Conservation (phyloP, 2,113 vertebrate species). For the Stictonetta naevosa region DNA sequence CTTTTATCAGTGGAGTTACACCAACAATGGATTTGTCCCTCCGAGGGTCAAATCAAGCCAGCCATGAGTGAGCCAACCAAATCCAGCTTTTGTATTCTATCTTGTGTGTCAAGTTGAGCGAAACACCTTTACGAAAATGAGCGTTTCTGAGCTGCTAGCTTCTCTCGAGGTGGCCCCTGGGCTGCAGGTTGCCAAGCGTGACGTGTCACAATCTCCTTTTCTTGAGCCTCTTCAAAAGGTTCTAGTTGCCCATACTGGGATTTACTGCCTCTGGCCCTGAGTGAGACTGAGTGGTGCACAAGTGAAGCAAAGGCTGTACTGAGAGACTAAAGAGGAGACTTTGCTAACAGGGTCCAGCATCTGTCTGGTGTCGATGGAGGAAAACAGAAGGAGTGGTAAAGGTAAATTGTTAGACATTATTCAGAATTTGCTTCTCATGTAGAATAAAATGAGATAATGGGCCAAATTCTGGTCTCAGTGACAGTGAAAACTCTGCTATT, state of each 20-base stretch:
- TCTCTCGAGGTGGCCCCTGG: neutral
- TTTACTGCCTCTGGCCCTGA: neutral
- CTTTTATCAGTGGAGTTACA: neutral
- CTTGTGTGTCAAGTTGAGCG: neutral
- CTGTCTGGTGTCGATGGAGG: neutral
- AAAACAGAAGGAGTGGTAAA: neutral
- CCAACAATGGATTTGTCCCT: neutral
- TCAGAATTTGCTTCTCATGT: neutral
- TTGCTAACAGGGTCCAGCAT: neutral
- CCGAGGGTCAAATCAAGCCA: constrained; percentile 29
- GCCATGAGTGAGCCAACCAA: neutral
- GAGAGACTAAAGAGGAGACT: neutral
- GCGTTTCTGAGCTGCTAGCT: constrained; percentile 14
- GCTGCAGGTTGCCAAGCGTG: neutral
- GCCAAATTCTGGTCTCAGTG: constrained; percentile 15
- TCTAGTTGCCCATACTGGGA: neutral
- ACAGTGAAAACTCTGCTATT: neutral
- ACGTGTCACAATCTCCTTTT: neutral
- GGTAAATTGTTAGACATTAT: neutral
- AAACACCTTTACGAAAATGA: neutral
- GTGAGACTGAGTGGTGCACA: neutral
- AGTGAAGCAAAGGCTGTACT: neutral
- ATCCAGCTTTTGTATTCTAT: neutral
- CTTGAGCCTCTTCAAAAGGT: neutral
- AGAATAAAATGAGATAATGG: neutral